phyloP scores from a whole-genome alignment of 2,797 vertebrate genomes.

The Aselliscus stoliczkanus region DNA sequence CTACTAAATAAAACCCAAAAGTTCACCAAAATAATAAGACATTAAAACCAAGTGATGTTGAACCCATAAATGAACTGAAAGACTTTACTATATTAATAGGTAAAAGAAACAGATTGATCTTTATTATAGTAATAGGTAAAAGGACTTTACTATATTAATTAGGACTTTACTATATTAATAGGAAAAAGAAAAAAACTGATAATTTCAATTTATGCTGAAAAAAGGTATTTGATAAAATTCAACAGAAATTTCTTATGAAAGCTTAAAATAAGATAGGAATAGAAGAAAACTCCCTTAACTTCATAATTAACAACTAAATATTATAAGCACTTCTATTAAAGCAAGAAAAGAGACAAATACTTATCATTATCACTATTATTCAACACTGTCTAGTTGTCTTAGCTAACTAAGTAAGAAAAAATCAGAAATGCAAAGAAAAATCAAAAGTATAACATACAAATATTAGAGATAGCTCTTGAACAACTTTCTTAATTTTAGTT shows the following conservation, averaged over 20 bases:
- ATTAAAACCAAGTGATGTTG: neutral
- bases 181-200: neutral
- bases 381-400: neutral
- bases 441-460: neutral
- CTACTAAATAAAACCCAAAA: neutral
- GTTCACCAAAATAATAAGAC: neutral
- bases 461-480: neutral
- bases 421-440: neutral
- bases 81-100: neutral
- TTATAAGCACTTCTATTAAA: neutral
- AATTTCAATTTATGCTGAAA: neutral
- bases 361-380: neutral
- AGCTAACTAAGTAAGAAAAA: neutral
- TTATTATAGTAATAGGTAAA: neutral
- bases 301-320: neutral
- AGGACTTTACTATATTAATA: neutral
- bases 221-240: neutral
- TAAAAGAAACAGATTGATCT: neutral
- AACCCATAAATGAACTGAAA: neutral
- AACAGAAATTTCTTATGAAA: neutral
- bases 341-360: neutral
- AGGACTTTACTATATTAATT: neutral
- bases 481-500: neutral
- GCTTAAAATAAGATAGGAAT: neutral
- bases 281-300: neutral